Percentiles rank a stretch among this genome's conserved stretches.
phyloP scores from a whole-genome alignment of 2,113 vertebrate species.

The Boulengeromyrus knoepffleri region DNA sequence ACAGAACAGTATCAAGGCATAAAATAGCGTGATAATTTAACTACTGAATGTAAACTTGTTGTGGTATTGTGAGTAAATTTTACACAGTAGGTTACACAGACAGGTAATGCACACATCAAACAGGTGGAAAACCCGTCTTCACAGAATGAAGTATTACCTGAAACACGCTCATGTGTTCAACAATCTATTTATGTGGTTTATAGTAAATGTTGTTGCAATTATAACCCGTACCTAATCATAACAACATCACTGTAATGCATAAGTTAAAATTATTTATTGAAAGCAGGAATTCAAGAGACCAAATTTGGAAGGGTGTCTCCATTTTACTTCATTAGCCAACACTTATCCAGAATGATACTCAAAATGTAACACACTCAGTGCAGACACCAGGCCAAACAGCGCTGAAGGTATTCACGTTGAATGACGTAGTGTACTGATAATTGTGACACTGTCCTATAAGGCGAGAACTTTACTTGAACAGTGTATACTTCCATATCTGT shows the following conservation, averaged over 20 bases:
- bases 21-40: neutral
- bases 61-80: neutral
- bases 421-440: neutral
- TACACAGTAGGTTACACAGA: neutral
- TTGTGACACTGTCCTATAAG: neutral
- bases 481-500: neutral
- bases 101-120: neutral
- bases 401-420: neutral
- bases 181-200: neutral
- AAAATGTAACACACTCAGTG: neutral
- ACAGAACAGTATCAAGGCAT: constrained; percentile 1
- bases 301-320: neutral
- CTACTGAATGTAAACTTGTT: neutral
- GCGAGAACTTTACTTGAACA: neutral
- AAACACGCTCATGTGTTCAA: neutral
- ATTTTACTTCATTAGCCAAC: neutral
- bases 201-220: neutral
- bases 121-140: neutral
- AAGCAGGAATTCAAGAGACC: neutral
- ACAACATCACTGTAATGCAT: neutral
- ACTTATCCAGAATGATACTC: neutral
- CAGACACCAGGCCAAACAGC: neutral
- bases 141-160: neutral
- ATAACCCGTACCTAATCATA: neutral
- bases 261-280: neutral